phyloP scores from a whole-genome alignment of 53 echinoderm and acorn worm genomes.

The Zoroaster sp. region DNA sequence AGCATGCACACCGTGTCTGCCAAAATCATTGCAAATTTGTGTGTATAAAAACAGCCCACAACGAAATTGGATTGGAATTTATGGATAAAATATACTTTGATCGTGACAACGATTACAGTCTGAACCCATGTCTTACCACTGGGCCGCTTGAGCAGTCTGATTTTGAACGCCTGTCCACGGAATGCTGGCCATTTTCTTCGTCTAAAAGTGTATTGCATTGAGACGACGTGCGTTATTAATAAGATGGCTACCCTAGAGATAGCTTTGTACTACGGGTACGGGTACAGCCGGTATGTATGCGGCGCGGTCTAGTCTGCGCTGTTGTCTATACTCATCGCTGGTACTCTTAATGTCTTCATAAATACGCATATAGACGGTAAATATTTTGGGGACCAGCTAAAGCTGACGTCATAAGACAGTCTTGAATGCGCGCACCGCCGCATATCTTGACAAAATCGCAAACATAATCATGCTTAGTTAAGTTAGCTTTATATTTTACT shows the following conservation, averaged over 20 bases:
- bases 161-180: constrained; percentile 32
- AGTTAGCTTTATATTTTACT: no score
- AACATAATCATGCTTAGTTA: no score
- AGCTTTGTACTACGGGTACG: no score
- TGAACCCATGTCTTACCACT: not conserved
- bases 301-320: no score
- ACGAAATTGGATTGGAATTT: not conserved
- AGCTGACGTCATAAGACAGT: constrained; percentile 1
- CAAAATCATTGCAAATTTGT: not conserved
- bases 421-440: not conserved
- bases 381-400: not conserved
- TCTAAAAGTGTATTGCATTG: no score
- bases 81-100: not conserved
- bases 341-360: no score
- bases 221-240: no score
- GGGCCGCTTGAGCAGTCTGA: not conserved
- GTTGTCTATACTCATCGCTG: no score
- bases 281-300: not conserved
- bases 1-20: not conserved
- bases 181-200: constrained; percentile 5
- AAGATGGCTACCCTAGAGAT: no score
- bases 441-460: not conserved
- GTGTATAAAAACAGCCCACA: no score
- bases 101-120: not conserved
- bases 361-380: no score